These are phyloP conservation scores for Altica lythri DNA, from an alignment of 2,888 invertebrate species.

Conservation along the genomic window DNA sequence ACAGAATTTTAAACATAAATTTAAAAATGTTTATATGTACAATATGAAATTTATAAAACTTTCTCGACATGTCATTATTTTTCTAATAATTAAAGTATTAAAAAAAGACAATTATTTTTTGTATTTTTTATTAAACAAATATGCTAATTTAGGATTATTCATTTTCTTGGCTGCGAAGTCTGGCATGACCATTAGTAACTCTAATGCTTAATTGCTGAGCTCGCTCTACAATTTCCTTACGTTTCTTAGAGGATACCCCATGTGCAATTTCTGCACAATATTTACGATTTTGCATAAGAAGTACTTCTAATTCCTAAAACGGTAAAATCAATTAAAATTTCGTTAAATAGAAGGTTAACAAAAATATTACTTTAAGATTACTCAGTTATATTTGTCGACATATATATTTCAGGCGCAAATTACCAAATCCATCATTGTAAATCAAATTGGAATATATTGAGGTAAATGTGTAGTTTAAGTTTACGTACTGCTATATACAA, in stretches of 20 bases:
- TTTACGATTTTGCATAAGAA: slow-evolving; percentile 98
- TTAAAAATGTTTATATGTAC: too few species aligned
- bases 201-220: slow-evolving; percentile 95
- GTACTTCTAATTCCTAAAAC: slow-evolving; percentile 87
- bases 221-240: slow-evolving; percentile 94
- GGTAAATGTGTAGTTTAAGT: too few species aligned
- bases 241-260: slow-evolving; percentile 96
- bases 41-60: too few species aligned
- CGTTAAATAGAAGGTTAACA: slow-evolving; percentile 51
- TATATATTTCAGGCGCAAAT: slow-evolving; percentile 56
- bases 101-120: too few species aligned
- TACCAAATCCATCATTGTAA: slow-evolving; percentile 54
- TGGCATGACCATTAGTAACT: slow-evolving; percentile 94
- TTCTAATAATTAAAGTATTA: too few species aligned
- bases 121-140: slow-evolving; percentile 42
- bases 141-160: slow-evolving; percentile 70
- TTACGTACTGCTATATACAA: too few species aligned
- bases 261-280: slow-evolving; percentile 99
- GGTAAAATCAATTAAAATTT: slow-evolving; percentile 4
- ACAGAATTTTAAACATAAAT: too few species aligned
- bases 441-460: background rate
- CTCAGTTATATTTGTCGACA: slow-evolving; percentile 48
- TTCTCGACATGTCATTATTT: too few species aligned
- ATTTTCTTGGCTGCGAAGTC: slow-evolving; percentile 97
- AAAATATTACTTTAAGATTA: slow-evolving; percentile 30